These are phyloP conservation scores for Corythaeola cristata DNA, from an alignment of 2,113 vertebrate species.

Conservation along the genomic window DNA sequence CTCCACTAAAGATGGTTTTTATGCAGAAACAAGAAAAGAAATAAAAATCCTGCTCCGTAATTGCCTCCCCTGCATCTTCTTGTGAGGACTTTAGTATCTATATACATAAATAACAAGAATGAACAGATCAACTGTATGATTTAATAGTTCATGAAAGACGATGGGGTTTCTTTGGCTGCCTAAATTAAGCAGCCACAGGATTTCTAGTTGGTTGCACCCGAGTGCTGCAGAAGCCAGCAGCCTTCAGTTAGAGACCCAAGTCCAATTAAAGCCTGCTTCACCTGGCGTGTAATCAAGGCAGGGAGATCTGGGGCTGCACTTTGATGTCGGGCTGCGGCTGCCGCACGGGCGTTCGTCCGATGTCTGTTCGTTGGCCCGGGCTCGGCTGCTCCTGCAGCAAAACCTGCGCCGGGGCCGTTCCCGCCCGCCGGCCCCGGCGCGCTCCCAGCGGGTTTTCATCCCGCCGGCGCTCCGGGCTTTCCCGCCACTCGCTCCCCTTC, in stretches of 20 bases:
- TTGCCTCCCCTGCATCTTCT: background rate
- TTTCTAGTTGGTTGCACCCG: background rate
- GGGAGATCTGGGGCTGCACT: background rate
- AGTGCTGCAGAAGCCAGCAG: background rate
- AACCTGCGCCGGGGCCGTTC: background rate
- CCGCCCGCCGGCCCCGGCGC: fast-evolving
- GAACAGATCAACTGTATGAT: background rate
- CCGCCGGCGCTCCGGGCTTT: background rate
- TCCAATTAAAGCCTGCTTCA: background rate
- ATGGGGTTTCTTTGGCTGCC: background rate
- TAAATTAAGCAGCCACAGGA: background rate
- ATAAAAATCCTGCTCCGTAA: background rate
- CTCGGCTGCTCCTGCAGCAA: background rate
- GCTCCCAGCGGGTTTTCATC: background rate
- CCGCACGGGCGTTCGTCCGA: background rate
- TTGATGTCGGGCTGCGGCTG: background rate
- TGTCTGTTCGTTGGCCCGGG: fast-evolving
- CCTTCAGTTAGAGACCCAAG: background rate
- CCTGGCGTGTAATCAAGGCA: background rate
- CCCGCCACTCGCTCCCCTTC: background rate
- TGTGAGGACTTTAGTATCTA: background rate
- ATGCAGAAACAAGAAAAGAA: background rate
- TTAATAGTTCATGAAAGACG: background rate
- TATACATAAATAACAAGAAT: background rate
- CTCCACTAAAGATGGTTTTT: background rate